Base-by-base conservation (phyloP, 2,888 invertebrate genomes). In the Tachystola acroxantha region DNA sequence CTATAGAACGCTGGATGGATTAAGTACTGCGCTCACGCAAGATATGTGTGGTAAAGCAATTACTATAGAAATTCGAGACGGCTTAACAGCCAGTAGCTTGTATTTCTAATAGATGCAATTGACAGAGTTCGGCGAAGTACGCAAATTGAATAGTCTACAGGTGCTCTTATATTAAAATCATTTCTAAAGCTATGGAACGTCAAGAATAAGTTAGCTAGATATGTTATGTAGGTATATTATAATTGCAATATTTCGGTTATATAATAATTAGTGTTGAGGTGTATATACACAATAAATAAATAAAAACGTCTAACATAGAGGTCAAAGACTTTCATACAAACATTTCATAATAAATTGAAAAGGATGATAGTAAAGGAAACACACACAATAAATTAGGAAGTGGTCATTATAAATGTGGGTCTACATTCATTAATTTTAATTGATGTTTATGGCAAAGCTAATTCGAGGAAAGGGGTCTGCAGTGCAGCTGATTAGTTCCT, bases 391-490 rank as follows among this genome's bases (percentile, higher is more conserved):
- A 68, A 75, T n/a, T n/a, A n/a, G n/a, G n/a, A n/a, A n/a, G n/a
- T n/a, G n/a, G n/a, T n/a, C n/a, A n/a, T n/a, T n/a, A n/a, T 67
- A 65, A 74, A 67, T 52, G 61, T 70, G 72, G 67, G 53, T 49
- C 59, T 33, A 36, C 37, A 42, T 58, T 64, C 53, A 68, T 79
- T 72, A 64, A 60, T 65, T 57, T 70, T 72, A 77, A 80, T 80
- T 78, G 68, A 57, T 47, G 60, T 70, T 73, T 67, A 78, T 70
- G 62, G 60, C 47, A 42, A 45, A 43, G 48, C 57, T 65, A 51
- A 66, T 72, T 70, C 48, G 49, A 54, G 53, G 59, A 45, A 52
- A 49, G 42, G 35, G 49, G 38, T 40, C 30, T 19, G 36, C 40
- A 19, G 1, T 19, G 7, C 27, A 24, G 24, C 24, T 2, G 16